Conservation (phyloP, 2,888 invertebrate genomes). For the Oxyteleia sp. region DNA sequence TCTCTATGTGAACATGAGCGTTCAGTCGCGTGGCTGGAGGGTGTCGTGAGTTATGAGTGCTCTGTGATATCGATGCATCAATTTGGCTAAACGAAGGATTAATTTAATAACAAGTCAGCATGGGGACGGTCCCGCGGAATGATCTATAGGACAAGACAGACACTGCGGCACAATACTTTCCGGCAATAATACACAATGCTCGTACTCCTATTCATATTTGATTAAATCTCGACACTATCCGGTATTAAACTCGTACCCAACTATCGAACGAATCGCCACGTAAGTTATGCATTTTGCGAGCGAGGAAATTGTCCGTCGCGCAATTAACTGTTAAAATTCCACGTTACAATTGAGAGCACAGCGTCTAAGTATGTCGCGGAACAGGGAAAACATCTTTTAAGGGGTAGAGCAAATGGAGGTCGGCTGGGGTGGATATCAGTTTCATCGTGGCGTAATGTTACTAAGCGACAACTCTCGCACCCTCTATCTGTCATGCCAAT, state of each 20-base stretch:
- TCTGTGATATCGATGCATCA: constrained; percentile 88
- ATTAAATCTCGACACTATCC: constrained; percentile 44
- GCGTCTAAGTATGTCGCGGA: constrained; percentile 43
- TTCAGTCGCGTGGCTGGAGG: constrained; percentile 75
- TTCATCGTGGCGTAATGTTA: constrained; percentile 84
- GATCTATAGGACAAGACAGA: constrained; percentile 68
- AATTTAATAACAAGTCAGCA: constrained; percentile 88
- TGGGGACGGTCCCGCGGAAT: constrained; percentile 76
- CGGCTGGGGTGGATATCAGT: constrained; percentile 79
- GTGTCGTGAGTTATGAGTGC: constrained; percentile 87
- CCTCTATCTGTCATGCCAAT: constrained; percentile 85
- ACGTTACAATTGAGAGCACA: constrained; percentile 39
- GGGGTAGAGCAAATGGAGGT: constrained; percentile 61
- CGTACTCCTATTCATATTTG: constrained; percentile 41
- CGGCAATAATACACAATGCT: constrained; percentile 48
- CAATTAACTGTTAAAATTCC: constrained; percentile 40
- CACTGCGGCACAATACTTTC: constrained; percentile 52
- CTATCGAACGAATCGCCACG: not conserved
- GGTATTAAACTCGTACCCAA: no score
- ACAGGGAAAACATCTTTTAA: constrained; percentile 63
- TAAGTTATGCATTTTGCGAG: not conserved
- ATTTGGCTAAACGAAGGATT: constrained; percentile 88
- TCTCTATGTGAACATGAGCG: constrained; percentile 56
- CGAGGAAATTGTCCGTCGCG: not conserved
- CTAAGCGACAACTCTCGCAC: constrained; percentile 85